phyloP scores from a whole-genome alignment of 2,797 vertebrate genomes.

The Clarias laeviceps region DNA sequence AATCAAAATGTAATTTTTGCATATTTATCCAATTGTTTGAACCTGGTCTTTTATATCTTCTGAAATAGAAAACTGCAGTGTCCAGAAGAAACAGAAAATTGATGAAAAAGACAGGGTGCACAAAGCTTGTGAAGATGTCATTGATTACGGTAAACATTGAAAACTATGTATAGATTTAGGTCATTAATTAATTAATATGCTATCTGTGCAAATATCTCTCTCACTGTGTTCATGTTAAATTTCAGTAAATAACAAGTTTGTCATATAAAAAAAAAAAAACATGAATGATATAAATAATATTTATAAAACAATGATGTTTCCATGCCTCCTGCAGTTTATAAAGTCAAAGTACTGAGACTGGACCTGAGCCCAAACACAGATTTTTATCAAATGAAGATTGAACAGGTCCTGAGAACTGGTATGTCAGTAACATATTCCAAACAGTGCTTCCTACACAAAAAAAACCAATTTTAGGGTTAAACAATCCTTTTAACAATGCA shows the following conservation, averaged over 20 bases:
- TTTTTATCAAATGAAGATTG: conserved; percentile 48
- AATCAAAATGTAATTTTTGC: background rate
- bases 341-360: conserved; percentile 25
- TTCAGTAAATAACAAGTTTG: background rate
- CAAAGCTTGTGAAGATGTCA: conserved; percentile 36
- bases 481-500: background rate
- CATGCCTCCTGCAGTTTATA: conserved; percentile 46
- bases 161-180: background rate
- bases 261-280: background rate
- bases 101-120: conserved; percentile 9
- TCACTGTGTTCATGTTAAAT: background rate
- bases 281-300: background rate
- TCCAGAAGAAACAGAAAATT: conserved; percentile 45
- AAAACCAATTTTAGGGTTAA: background rate
- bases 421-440: background rate
- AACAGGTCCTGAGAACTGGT: conserved; percentile 55
- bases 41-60: background rate
- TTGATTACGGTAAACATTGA: conserved; percentile 48
- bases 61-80: conserved; percentile 53
- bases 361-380: conserved; percentile 26
- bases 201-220: background rate
- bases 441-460: background rate
- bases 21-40: background rate
- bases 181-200: background rate
- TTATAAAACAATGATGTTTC: background rate